Evolutionary conservation across 2,888 invertebrate species (phyloP).

Genomic region (Drosophila recens): DNA sequence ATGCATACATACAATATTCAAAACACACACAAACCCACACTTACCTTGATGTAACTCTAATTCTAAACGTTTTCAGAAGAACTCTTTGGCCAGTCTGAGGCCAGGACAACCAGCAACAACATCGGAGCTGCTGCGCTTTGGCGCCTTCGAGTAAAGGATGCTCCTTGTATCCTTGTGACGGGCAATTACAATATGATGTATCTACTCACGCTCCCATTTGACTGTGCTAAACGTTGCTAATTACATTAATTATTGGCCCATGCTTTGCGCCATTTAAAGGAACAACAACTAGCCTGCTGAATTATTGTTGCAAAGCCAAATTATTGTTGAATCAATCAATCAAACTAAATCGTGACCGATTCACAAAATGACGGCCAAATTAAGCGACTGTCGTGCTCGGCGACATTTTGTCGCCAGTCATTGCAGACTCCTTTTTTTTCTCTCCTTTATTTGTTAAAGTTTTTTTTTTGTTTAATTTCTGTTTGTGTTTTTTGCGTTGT

Average conservation of each 20-base stretch:
- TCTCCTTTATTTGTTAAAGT: conserved; percentile 10
- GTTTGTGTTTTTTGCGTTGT: conserved; percentile 17
- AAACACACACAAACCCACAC: not conserved
- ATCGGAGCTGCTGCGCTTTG: conserved; percentile 72
- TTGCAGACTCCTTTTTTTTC: conserved; percentile 22
- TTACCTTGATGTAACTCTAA: conserved; percentile 55
- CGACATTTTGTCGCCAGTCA: conserved; percentile 50
- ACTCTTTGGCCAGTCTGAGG: conserved; percentile 69
- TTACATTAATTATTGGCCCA: conserved; percentile 63
- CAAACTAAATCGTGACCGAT: conserved; percentile 60
- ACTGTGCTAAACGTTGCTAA: conserved; percentile 59
- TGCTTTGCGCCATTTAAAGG: conserved; percentile 39
- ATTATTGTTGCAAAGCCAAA: conserved; percentile 35
- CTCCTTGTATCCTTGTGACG: conserved; percentile 30
- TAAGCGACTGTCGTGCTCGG: conserved; percentile 43
- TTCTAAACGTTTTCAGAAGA: conserved; percentile 76
- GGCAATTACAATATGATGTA: conserved; percentile 48
- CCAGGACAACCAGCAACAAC: conserved; percentile 50
- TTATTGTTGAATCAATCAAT: conserved; percentile 64
- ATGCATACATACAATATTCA: too few relatives aligned
- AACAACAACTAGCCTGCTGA: not conserved
- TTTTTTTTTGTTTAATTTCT: conserved; percentile 15
- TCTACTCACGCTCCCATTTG: conserved; percentile 13
- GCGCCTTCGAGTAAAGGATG: conserved; percentile 66
- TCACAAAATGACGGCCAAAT: conserved; percentile 42